Percentiles rank a stretch among this genome's conserved stretches.
Conservation (phyloP, 2,113 vertebrate species). For the human region GRCh38 chr5:166209501-166210000, state of each 20-base stretch:
- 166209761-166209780: not conserved
- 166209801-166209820: not conserved
- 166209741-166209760: not conserved
- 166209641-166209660: not conserved
- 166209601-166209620: not conserved
- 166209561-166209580: not conserved
- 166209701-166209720: not conserved
- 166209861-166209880: not conserved
- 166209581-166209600: not conserved
- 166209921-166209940: not conserved
- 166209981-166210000: not conserved
- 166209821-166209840: not conserved
- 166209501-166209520: not conserved
- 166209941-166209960: not conserved
- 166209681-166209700: not conserved
- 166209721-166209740: not conserved
- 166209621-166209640: not conserved
- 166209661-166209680: not conserved
- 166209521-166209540: not conserved
- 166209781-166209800: not conserved
- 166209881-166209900: not conserved
- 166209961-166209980: not conserved
- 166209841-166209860: not conserved
- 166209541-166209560: not conserved
- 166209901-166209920: not conserved